Evolutionary conservation across 1,140 invertebrate species (phyloP), one percentile per base, ranked within the genome.

Genomic region (Drosophila baimaii): DNA sequence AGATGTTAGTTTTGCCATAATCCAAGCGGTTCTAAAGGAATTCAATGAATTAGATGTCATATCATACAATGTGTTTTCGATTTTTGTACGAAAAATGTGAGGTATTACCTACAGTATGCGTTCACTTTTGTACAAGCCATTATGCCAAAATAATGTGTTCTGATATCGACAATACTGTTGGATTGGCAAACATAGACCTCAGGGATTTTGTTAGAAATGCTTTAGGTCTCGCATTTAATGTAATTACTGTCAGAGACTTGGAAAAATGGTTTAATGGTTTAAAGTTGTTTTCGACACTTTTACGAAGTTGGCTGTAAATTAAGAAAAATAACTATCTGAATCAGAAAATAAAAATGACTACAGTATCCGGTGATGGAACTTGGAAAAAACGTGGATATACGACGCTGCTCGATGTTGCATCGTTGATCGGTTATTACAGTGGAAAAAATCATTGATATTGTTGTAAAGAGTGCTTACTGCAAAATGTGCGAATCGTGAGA

Each of bases 91-190:
- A 21, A 2, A 9, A 33, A 54, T 33, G 29, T 33, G 29, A 52
- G 8, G 12, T 5, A 21, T 43, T 19, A 2, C 41, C 41, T 44
- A 5, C 19, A 23, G 21, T 31, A 19, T 31, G 51, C 29, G 51
- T 23, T 15, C 19, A 35, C 9, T 33, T 52, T 21, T 52, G 29
- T 19, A 33, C 27, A 15, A 52, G 51, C 21, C 29, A 54, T 29
- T 54, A 54, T 21, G 51, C 51, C 7, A 23, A 46, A 41, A 43
- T 43, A 43, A 43, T 43, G 17, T 33, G 49, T 15, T 7, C 17
- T 7, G 49, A 52, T 10, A 21, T 43, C 10, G 17, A 43, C 41
- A 12, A 13, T 19, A 21, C 19, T 43, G 19, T 21, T 21, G 41
- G 19, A 12, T 21, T 43, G 41, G 4, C 19, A 21, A 43, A 25